These are phyloP conservation scores for Bilobella aurantiaca DNA, from an alignment of 1,140 invertebrate genomes.

Conservation along the genomic window DNA sequence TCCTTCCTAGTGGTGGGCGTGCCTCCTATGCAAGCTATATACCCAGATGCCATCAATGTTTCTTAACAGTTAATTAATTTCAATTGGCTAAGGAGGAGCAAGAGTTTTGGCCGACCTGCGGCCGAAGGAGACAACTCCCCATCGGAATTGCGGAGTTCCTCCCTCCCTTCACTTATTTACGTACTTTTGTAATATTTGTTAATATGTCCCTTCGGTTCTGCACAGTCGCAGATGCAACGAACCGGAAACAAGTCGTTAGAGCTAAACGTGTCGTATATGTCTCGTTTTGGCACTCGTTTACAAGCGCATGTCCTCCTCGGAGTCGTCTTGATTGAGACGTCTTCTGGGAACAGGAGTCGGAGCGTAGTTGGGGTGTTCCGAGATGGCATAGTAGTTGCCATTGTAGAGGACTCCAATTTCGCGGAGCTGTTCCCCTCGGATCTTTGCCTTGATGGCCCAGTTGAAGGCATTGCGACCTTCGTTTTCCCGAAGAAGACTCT, in stretches of 20 bases:
- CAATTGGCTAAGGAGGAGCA: not conserved
- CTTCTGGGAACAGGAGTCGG: not conserved
- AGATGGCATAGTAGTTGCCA: slow-evolving; percentile 88
- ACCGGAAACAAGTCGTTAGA: too few species aligned
- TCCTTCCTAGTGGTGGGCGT: too few species aligned
- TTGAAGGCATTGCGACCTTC: slow-evolving; percentile 86
- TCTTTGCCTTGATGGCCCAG: slow-evolving; percentile 87
- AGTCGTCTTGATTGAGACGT: slow-evolving; percentile 19
- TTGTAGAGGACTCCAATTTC: slow-evolving; percentile 89
- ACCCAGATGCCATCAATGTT: too few species aligned
- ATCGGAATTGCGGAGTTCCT: too few species aligned
- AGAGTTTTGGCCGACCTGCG: slow-evolving; percentile 13
- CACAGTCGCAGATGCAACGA: too few species aligned
- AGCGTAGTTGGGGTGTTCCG: slow-evolving; percentile 75
- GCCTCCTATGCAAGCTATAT: too few species aligned
- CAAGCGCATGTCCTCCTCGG: slow-evolving; percentile 31
- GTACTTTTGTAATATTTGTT: too few species aligned
- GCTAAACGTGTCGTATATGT: too few species aligned
- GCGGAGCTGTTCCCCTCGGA: slow-evolving; percentile 72
- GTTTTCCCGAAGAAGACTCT: slow-evolving; percentile 74
- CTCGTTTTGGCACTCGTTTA: slow-evolving; percentile 3
- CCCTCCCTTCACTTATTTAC: too few species aligned
- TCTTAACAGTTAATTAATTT: not conserved
- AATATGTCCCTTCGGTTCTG: too few species aligned
- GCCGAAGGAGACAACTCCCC: slow-evolving; percentile 14